A percentile compares a stretch with the other conserved stretches of the same genome.
Evolutionary conservation across 2,888 invertebrate species (phyloP).

Genomic region (Lasioglossum morio): DNA sequence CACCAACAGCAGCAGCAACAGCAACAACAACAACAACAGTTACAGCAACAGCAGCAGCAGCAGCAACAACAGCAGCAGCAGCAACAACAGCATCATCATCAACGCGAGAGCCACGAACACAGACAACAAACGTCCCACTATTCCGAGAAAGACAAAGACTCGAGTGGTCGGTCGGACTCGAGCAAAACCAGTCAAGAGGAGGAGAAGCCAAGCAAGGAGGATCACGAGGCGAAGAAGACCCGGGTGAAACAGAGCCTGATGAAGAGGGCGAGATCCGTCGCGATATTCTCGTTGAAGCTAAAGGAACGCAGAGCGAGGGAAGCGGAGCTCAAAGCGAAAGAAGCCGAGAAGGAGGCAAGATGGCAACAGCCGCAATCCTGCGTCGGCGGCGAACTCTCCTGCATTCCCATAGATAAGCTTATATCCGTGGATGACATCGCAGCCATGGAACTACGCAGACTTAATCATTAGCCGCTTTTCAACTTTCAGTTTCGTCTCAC

Average conservation of each 20-base stretch:
- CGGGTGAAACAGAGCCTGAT: slow-evolving; percentile 91
- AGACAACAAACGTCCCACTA: slow-evolving; percentile 67
- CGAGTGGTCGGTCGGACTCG: slow-evolving; percentile 85
- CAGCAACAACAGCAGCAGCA: slow-evolving; percentile 71
- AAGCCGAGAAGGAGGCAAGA: slow-evolving; percentile 87
- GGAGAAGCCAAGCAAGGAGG: slow-evolving; percentile 85
- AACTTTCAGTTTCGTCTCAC: slow-evolving; percentile 65
- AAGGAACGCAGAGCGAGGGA: slow-evolving; percentile 92
- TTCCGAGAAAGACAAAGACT: slow-evolving; percentile 70
- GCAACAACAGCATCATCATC: slow-evolving; percentile 74
- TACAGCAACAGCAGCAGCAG: slow-evolving; percentile 51
- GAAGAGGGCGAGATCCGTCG: slow-evolving; percentile 93
- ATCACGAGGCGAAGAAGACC: slow-evolving; percentile 89
- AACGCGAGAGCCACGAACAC: slow-evolving; percentile 73
- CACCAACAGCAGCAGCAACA: background rate
- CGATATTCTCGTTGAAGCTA: slow-evolving; percentile 93
- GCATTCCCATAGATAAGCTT: slow-evolving; percentile 93
- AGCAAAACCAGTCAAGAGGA: slow-evolving; percentile 87
- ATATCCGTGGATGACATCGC: slow-evolving; percentile 86
- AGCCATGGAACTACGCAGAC: slow-evolving; percentile 82
- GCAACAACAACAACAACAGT: background rate
- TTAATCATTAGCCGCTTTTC: slow-evolving; percentile 79
- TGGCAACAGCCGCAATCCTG: slow-evolving; percentile 87
- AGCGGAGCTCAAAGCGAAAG: slow-evolving; percentile 89
- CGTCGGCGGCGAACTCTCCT: slow-evolving; percentile 92